Base-by-base conservation (phyloP, 2,888 invertebrate species). In the Eupeodes luniger region DNA sequence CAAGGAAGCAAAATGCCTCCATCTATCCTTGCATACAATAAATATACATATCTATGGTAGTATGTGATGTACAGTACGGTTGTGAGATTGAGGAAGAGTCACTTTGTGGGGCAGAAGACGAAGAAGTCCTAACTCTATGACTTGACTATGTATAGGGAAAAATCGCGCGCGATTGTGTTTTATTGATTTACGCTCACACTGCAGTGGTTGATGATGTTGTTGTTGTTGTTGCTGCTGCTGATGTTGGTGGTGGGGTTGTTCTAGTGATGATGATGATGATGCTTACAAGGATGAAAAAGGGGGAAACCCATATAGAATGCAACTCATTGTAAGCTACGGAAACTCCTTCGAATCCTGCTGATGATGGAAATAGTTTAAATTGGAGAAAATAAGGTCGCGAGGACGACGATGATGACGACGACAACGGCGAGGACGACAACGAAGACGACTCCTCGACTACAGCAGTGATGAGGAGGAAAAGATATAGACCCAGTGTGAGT, bases 161-260 rank as follows among this genome's bases (percentile, higher is more conserved):
- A 85, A 85, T 88, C 88, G 88, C 88, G 88, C 76, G 88, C 88
- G 85, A 88, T 88, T 88, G 88, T 88, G 78, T 78, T 88, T 88
- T 88, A 88, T 88, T 88, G 88, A 88, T 88, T 88, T 85, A 85
- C 81, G 59, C 88, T 75, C 81, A 88, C 61, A 72, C 84, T 76
- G 66, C 84, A 66, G 80, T 69, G 74, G 75, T 55, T 76, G 84
- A 59, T 69, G 82, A 55, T 72, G 75, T 14, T 74, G 66, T 16
- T 77, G 79, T 12, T 64, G 72, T 36, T 67, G 72, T 16, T 66
- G 72, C 19, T 59, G 72, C 10, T 70, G 62, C 27, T 44, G 55
- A 44, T 40, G 51, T 12, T 59, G n/a, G 11, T 69, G 61, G 11
- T 27, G 36, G 9, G 64, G n/a, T 36, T n/a, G 70, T 36, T 57